Evolutionary conservation across 1,140 invertebrate genomes (phyloP).

Genomic region (Tribolium castaneum): DNA sequence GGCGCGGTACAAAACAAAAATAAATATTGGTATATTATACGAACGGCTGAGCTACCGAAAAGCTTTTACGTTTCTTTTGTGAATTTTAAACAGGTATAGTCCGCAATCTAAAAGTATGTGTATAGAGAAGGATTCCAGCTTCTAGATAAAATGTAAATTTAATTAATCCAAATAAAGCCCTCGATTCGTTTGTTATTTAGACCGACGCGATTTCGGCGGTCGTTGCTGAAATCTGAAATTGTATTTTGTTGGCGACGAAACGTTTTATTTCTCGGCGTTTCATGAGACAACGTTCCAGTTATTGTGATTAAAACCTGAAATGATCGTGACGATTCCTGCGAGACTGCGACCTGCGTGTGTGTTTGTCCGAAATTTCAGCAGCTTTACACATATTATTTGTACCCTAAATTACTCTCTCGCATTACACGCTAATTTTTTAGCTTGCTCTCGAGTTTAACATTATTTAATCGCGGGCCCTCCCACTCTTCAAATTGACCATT

Average conservation of each 20-base stretch:
- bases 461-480: not conserved
- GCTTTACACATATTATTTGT: slow-evolving; percentile 15
- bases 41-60: slow-evolving; percentile 34
- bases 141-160: slow-evolving; percentile 43
- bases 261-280: slow-evolving; percentile 6
- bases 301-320: slow-evolving; percentile 32
- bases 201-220: slow-evolving; percentile 22
- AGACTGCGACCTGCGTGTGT: slow-evolving; percentile 4
- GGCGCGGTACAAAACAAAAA: slow-evolving; percentile 37
- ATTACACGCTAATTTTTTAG: slow-evolving; percentile 31
- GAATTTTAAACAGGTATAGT: slow-evolving; percentile 41
- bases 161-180: slow-evolving; percentile 41
- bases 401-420: slow-evolving; percentile 21
- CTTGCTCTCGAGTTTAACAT: slow-evolving; percentile 22
- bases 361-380: not conserved
- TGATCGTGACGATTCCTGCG: slow-evolving; percentile 12
- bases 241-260: slow-evolving; percentile 18
- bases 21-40: slow-evolving; percentile 40
- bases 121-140: slow-evolving; percentile 25
- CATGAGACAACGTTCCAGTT: not conserved
- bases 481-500: slow-evolving; percentile 20
- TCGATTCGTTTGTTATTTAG: slow-evolving; percentile 36
- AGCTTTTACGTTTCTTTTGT: slow-evolving; percentile 43
- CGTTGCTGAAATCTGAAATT: slow-evolving; percentile 25
- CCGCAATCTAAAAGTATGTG: slow-evolving; percentile 37